Base-by-base conservation (phyloP, 2,888 invertebrate species). In the Epistrophella euchroma region DNA sequence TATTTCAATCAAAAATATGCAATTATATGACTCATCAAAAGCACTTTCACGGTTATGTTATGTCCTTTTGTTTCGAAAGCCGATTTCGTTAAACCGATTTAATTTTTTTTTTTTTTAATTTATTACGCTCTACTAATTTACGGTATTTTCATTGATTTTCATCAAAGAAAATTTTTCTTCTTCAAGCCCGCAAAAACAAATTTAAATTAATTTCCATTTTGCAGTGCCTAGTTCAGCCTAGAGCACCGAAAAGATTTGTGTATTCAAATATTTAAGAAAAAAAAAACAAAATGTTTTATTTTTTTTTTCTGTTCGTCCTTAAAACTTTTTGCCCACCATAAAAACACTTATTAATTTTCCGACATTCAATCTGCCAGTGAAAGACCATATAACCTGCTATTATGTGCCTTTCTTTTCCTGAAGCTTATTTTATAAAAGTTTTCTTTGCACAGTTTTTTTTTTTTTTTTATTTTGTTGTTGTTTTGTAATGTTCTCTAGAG, bases 361-460 rank as follows among this genome's bases (percentile, higher is more conserved):
- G 43, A 55, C 62, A 70, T 81, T 81, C 80, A 75, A 80, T 80
- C 79, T 81, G 80, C 80, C 71, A 75, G 50, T 37, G 64, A 37
- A 68, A 74, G 55, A 62, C 70, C 40, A 70, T 70, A 70, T 70
- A 83, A 64, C 78, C 64, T 70, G 62, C 83, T 60, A 73, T 60
- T 73, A 77, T 68, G 45, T 68, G 72, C 74, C 66, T 64, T 66
- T 73, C 72, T 77, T 68, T 77, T 32, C 68, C 60, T 50, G 43
- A 68, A 56, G 68, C 40, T 62, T n/a, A 60, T 56, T 58, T 72
- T 13, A 32, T 17, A 45, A 76, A 82, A 82, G 68, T 82, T 73
- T 52, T 68, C 68, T 47, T 47, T 66, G 19, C 47, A 47, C 28
- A 66, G 28, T 28, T 25, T 40, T 35, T 58, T 17, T 17, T 60